Percentiles rank a stretch among this genome's conserved stretches.
phyloP scores from a whole-genome alignment of 2,113 vertebrate species.

The Gopherus flavomarginatus region DNA sequence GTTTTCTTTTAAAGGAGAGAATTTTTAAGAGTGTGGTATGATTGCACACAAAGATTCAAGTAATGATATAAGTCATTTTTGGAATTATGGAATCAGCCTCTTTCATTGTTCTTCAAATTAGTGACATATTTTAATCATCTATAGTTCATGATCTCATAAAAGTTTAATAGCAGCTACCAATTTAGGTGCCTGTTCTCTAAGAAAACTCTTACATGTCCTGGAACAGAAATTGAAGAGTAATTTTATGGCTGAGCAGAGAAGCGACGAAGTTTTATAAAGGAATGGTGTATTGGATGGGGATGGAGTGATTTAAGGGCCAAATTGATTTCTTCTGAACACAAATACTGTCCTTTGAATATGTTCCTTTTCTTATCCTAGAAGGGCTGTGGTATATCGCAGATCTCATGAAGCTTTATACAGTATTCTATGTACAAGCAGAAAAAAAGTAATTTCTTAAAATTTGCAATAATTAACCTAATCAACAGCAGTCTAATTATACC shows the following conservation, averaged over 20 bases:
- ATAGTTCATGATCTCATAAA: not conserved
- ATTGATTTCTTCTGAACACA: not conserved
- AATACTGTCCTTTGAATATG: not conserved
- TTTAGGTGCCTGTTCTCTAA: constrained; percentile 27
- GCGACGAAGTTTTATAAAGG: not conserved
- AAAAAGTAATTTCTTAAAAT: constrained; percentile 12
- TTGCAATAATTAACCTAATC: constrained; percentile 45
- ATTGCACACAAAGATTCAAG: not conserved
- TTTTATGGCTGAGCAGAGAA: constrained; percentile 9
- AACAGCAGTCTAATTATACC: constrained; percentile 55
- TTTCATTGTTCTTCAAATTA: constrained; percentile 21
- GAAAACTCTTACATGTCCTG: not conserved
- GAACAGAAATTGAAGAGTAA: constrained; percentile 14
- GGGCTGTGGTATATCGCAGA: not conserved
- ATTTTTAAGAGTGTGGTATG: not conserved
- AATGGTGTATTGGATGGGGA: not conserved
- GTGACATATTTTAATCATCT: no score
- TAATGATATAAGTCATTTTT: not conserved
- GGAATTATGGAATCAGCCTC: not conserved
- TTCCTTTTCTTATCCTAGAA: constrained; percentile 13
- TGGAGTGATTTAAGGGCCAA: not conserved
- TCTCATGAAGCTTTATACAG: constrained; percentile 17
- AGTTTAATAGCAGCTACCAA: not conserved
- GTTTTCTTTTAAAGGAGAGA: not conserved
- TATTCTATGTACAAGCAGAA: not conserved